These are phyloP conservation scores for Siderastrea radians DNA, from an alignment of 92 coral and sea anemone genomes.

Conservation along the genomic window DNA sequence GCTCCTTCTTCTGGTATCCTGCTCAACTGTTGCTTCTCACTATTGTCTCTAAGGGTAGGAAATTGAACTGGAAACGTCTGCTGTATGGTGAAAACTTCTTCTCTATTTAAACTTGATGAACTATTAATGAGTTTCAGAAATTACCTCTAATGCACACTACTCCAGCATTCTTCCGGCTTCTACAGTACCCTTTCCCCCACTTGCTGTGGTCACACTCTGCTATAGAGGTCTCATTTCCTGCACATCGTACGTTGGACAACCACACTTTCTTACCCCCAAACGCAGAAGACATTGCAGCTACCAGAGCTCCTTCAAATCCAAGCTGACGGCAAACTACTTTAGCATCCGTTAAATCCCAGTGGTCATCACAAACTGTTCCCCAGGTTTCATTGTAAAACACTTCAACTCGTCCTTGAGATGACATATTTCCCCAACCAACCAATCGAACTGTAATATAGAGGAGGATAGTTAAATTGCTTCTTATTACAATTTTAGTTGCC, in stretches of 20 bases:
- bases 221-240: not conserved
- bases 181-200: not conserved
- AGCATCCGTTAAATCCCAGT: not conserved
- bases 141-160: not conserved
- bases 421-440: not conserved
- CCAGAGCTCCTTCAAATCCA: conserved; percentile 4
- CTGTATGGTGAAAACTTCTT: no score
- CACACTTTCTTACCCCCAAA: not conserved
- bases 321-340: conserved; percentile 13
- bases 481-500: no score
- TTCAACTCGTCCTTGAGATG: conserved; percentile 2
- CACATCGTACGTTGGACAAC: not conserved
- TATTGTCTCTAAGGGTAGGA: no score
- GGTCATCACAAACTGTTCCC: not conserved
- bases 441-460: not conserved
- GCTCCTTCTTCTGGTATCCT: no score
- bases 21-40: no score
- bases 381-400: not conserved
- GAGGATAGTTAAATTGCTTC: not conserved
- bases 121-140: not conserved
- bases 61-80: no score
- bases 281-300: not conserved
- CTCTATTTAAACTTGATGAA: no score
- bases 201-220: not conserved
- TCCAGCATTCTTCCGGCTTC: not conserved